Base-by-base conservation (phyloP, 1,140 invertebrate genomes). In the Drosophila setifemur region DNA sequence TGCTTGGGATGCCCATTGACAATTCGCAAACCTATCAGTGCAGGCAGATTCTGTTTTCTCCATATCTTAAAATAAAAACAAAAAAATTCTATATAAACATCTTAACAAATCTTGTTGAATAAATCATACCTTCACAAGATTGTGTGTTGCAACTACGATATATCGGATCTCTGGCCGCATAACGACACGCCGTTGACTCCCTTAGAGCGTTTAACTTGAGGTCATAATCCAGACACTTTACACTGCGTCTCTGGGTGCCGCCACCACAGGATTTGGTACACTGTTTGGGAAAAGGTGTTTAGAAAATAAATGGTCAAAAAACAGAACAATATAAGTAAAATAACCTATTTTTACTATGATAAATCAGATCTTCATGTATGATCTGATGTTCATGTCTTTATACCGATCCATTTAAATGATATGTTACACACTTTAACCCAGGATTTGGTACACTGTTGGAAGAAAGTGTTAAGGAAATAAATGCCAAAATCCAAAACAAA, bases 1-100 rank as follows among this genome's bases (percentile, higher is more conserved):
- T 6, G 95, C 95, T 90, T 96, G 94, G 0, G 94, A 93, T 0
- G 96, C 95, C 60, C 96, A 91, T 48, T 93, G 92, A 87, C 96
- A 97, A 86, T 95, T 95, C 7, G 91, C 73, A 67, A 95, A 93
- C 73, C 92, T 94, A 87, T 97, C 96, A 37, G 92, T 91, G 77
- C 96, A 97, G 35, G 61, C 37, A 39, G 69, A 44, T 40, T 90
- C 81, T 48, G 85, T 83, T 58, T 89, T 89, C 3, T 82, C 33
- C 12, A 61, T 44, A 52, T 90, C 70, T 48, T 48, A 18, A 43
- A 29, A 44, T 16, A 11, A 11, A 40, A 4, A 52, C n/a, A 18
- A 25, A 28, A 19, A 16, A 6, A 21, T 0, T 7, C 2, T 19
- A 11, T 1, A 5, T 9, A 11, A 9, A 12, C 9, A 25, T 26